Conservation (phyloP, 2,797 vertebrate genomes). For the Lagothrix lagotricha region DNA sequence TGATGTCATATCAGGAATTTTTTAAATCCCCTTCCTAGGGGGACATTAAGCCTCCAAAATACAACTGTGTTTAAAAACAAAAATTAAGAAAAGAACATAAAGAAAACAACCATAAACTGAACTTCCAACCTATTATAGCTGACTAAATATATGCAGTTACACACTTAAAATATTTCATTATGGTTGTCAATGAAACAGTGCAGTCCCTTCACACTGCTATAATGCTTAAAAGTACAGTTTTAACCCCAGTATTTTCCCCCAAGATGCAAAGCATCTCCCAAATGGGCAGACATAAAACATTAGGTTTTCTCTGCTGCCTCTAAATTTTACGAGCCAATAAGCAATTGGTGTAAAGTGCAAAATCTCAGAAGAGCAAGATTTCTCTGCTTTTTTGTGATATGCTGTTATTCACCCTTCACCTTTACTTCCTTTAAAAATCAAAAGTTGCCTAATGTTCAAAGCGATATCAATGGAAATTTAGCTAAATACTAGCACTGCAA, state of each 20-base stretch:
- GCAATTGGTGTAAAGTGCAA: conserved; percentile 49
- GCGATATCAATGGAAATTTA: conserved; percentile 81
- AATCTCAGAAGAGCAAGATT: conserved; percentile 68
- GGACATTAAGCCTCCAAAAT: conserved; percentile 49
- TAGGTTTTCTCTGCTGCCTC: conserved; percentile 42
- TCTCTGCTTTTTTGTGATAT: conserved; percentile 48
- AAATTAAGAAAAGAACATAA: background rate
- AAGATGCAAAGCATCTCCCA: conserved; percentile 71
- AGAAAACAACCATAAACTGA: conserved; percentile 44
- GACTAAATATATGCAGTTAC: conserved; percentile 32
- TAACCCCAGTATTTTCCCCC: background rate
- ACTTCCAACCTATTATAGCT: conserved; percentile 59
- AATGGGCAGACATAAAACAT: conserved; percentile 54
- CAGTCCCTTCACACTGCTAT: conserved; percentile 53
- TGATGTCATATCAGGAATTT: background rate
- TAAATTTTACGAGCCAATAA: conserved; percentile 45
- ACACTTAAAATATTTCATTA: conserved; percentile 59
- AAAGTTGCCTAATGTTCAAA: conserved; percentile 81
- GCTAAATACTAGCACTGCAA: conserved; percentile 81
- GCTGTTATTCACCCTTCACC: conserved; percentile 72
- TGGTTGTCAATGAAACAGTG: conserved; percentile 62
- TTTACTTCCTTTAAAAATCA: conserved; percentile 76
- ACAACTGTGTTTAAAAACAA: background rate
- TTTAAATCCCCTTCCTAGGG: background rate
- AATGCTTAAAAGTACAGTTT: conserved; percentile 30